phyloP scores from a whole-genome alignment of 2,888 invertebrate genomes.

The Amphipyra berbera region DNA sequence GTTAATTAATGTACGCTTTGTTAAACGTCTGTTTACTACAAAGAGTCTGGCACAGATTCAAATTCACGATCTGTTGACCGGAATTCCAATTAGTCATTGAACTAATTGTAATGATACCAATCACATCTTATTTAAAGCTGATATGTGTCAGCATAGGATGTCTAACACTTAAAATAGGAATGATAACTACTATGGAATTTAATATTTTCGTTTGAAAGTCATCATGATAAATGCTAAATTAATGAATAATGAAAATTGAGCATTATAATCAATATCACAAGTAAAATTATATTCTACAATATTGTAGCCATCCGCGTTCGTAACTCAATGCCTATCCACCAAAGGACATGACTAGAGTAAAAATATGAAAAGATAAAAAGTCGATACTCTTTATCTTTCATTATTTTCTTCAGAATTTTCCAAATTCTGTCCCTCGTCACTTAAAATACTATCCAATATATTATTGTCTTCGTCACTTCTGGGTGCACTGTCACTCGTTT shows the following conservation, averaged over 20 bases:
- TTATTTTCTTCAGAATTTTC: slow-evolving; percentile 60
- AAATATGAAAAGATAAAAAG: slow-evolving; percentile 9
- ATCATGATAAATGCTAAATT: slow-evolving; percentile 50
- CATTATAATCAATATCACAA: slow-evolving; percentile 38
- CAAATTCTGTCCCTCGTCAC: slow-evolving; percentile 62
- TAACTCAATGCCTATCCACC: slow-evolving; percentile 30
- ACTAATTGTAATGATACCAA: slow-evolving; percentile 45
- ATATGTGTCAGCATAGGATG: slow-evolving; percentile 16
- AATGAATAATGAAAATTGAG: slow-evolving; percentile 32
- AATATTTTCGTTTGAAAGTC: slow-evolving; percentile 9
- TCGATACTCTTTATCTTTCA: slow-evolving; percentile 57
- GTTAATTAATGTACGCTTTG: slow-evolving; percentile 15
- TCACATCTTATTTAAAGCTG: slow-evolving; percentile 32
- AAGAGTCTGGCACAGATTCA: slow-evolving; percentile 37
- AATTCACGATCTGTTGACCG: slow-evolving; percentile 43
- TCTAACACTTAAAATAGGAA: background rate
- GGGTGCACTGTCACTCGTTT: slow-evolving; percentile 50
- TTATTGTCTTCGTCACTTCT: slow-evolving; percentile 66
- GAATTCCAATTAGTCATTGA: slow-evolving; percentile 51
- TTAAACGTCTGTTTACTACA: slow-evolving; percentile 14
- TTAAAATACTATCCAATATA: slow-evolving; percentile 67
- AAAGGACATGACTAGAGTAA: slow-evolving; percentile 29
- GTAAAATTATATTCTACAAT: slow-evolving; percentile 35
- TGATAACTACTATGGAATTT: slow-evolving; percentile 18
- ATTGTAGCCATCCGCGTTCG: slow-evolving; percentile 12